Conservation (phyloP, 2,113 vertebrate genomes). For the Chiloscyllium plagiosum region DNA sequence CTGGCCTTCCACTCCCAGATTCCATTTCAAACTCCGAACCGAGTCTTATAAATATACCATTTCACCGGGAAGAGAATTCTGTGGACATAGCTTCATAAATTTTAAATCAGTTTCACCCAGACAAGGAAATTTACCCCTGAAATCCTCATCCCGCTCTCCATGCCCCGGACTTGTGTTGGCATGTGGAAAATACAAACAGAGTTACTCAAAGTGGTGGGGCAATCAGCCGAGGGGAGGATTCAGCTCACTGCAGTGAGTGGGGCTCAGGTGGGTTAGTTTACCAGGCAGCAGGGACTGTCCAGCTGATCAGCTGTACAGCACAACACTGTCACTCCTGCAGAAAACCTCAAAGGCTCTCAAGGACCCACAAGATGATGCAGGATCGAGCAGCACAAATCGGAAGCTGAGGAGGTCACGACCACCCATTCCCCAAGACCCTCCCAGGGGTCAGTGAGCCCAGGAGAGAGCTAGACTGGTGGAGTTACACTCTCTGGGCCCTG, state of each 20-base stretch:
- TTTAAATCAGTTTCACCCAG: neutral
- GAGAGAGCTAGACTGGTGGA: neutral
- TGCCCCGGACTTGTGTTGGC: neutral
- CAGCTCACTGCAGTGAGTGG: neutral
- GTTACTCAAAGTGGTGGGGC: neutral
- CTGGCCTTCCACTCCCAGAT: neutral
- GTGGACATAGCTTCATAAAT: neutral
- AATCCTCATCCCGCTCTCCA: neutral
- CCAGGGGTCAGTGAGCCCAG: neutral
- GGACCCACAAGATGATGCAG: neutral
- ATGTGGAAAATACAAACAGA: neutral
- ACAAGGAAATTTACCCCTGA: neutral
- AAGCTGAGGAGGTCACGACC: neutral
- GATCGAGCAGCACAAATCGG: neutral
- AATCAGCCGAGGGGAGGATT: no score
- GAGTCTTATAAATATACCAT: neutral
- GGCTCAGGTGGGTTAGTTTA: neutral
- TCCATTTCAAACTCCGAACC: neutral
- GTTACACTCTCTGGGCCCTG: no score
- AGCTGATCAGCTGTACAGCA: neutral
- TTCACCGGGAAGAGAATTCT: no score
- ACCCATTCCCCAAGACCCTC: neutral
- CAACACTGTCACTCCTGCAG: neutral
- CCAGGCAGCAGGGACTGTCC: neutral
- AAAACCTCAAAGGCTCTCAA: neutral